Base-by-base conservation (phyloP, 2,113 vertebrate species). In the Otolemur garnettii region DNA sequence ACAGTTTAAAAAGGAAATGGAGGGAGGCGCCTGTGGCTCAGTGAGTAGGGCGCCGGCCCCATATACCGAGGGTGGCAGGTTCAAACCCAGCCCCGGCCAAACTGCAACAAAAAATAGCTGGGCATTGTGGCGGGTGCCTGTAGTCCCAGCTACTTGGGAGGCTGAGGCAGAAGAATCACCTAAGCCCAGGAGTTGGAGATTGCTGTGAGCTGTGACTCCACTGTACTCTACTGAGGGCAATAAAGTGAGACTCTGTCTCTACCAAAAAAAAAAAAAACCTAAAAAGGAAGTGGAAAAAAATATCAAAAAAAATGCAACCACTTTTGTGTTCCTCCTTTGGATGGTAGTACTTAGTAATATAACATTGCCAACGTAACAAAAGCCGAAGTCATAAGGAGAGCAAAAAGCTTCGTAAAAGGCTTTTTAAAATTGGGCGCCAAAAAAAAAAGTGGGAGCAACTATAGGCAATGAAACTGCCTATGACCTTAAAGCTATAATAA, bases 1-100 rank as follows among this genome's bases (percentile, higher is more conserved):
- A n/a, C 6, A 74, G 24, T 5, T 80, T 88, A 21, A 64, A 93
- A 95, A 93, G 35, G 26, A 86, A 93, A 57, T 9, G 83, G 45
- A 95, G 38, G 38, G 38, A 38, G 38, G 38, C 4, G 38, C 38
- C 38, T 38, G 38, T 38, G 38, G 38, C 38, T 38, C 38, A 38
- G 38, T 38, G 38, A 38, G 38, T 38, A 38, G 38, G 38, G 38
- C 4, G 38, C 38, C 38, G 38, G 38, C 38, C 38, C 38, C 38
- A 38, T 38, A 38, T 38, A 38, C 38, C 38, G 38, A 38, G 38
- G 38, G 38, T 38, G 38, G 38, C 4, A 4, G 38, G 38, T 38
- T 38, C 38, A 38, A 38, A 38, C 38, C 38, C 38, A 38, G 38
- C 38, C 38, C 38, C 38, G 38, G 38, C 38, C 38, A 38, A 38